Evolutionary conservation across 2,797 vertebrate genomes (phyloP).

Genomic region (Crypturellus tataupa): DNA sequence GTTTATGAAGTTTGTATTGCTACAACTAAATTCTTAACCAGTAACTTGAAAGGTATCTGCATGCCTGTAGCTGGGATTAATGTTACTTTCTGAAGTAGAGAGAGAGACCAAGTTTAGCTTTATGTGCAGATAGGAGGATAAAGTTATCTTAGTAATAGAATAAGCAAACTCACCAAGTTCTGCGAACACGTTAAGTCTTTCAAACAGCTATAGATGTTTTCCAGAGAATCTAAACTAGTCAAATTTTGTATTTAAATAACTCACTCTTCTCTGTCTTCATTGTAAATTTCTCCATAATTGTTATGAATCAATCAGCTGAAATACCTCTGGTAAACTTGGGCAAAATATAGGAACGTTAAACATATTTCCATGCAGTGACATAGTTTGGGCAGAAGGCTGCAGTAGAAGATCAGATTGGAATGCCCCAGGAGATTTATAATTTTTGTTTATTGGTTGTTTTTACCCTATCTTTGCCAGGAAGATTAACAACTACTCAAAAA

Average conservation of each 20-base stretch:
- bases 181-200: not conserved
- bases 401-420: conserved; percentile 67
- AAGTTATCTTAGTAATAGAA: not conserved
- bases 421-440: not conserved
- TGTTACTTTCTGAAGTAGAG: not conserved
- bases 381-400: conserved; percentile 76
- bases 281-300: not conserved
- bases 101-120: not conserved
- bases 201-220: not conserved
- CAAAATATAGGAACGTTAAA: not conserved
- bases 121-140: not conserved
- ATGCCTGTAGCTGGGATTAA: not conserved
- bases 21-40: not conserved
- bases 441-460: not conserved
- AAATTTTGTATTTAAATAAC: not conserved
- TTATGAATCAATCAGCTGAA: not conserved
- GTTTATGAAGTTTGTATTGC: not conserved
- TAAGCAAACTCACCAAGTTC: not conserved
- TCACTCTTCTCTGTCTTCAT: not conserved
- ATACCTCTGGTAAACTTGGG: not conserved
- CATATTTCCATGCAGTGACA: conserved; percentile 45
- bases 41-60: not conserved
- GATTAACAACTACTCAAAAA: not conserved
- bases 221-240: not conserved
- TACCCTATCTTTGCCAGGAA: not conserved